Evolutionary conservation across 2,113 vertebrate genomes (phyloP).

Genomic region (Meleagris gallopavo): DNA sequence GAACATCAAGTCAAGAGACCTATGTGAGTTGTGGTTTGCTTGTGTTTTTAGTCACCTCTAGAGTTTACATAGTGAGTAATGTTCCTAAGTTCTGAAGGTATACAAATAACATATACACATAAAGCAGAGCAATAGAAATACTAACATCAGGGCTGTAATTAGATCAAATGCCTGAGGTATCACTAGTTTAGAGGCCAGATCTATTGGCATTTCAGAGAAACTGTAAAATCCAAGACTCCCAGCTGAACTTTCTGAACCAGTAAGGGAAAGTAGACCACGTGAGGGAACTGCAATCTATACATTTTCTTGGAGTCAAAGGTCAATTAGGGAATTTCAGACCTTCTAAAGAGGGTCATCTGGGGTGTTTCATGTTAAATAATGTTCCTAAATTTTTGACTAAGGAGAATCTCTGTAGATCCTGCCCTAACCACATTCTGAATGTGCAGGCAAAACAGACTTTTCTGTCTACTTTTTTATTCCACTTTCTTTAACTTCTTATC

Average conservation of each 20-base stretch:
- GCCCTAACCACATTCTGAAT: background rate
- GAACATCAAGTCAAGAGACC: slow-evolving; percentile 71
- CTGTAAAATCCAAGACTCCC: background rate
- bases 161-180: background rate
- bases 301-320: background rate
- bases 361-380: background rate
- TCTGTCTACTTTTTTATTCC: background rate
- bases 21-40: slow-evolving; percentile 72
- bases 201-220: background rate
- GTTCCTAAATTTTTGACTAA: background rate
- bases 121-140: background rate
- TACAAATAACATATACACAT: rapidly evolving
- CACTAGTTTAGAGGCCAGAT: background rate
- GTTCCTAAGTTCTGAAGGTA: background rate
- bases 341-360: background rate
- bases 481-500: background rate
- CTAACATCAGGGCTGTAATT: background rate
- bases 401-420: background rate
- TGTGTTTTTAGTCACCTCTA: slow-evolving; percentile 19
- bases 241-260: background rate
- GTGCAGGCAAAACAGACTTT: background rate
- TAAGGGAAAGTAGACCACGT: background rate
- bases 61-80: slow-evolving; percentile 4
- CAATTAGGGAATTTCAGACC: background rate
- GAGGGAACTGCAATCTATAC: background rate